Base-by-base conservation (phyloP, 2,888 invertebrate genomes). In the Argyresthia goedartella region DNA sequence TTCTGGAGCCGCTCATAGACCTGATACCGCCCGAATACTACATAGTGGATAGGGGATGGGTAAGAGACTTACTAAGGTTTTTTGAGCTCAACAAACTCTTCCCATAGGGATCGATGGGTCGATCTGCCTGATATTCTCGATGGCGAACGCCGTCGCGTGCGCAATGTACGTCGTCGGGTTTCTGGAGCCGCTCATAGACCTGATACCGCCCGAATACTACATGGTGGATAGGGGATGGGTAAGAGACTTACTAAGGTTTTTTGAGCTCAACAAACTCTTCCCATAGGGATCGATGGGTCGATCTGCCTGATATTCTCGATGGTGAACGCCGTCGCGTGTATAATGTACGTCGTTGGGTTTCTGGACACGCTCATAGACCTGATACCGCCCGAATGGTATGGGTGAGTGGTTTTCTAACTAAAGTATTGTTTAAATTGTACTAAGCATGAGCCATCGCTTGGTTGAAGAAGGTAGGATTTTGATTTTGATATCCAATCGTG, bases 101-200 rank as follows among this genome's bases (percentile, higher is more conserved):
- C 25, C 25, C 6, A 25, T 25, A 4, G 98, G 99, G 85, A 99
- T 98, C 70, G 99, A 98, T 1, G 95, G 95, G 2, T 94, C 98
- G 1, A 98, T 99, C 60, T 99, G 99, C 0, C 82, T 98, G 34
- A 97, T 99, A 64, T 98, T 99, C 84, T 95, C 98, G 0, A 85
- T 98, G 73, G 98, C 98, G 1, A 98, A 99, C 76, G 97, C 98
- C 0, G 97, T 99, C 1, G 97, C 97, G 0, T 96, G 96, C 66
- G 95, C 97, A 49, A 97, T 99, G 97, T 98, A 98, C 73, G 95
- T 97, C 7, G 98, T 99, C 11, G 99, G 99, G 3, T 98, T 99
- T 73, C 95, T 97, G 55, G 98, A 99, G 76, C 95, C 97, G 0
- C 88, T 95, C 76, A 89, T 91, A 58, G 91, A 92, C 57, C 88